A percentile compares a stretch with the other conserved stretches of the same genome.
These are phyloP conservation scores for Muntiacus muntjak DNA, from an alignment of 2,113 vertebrate species.

Conservation along the genomic window DNA sequence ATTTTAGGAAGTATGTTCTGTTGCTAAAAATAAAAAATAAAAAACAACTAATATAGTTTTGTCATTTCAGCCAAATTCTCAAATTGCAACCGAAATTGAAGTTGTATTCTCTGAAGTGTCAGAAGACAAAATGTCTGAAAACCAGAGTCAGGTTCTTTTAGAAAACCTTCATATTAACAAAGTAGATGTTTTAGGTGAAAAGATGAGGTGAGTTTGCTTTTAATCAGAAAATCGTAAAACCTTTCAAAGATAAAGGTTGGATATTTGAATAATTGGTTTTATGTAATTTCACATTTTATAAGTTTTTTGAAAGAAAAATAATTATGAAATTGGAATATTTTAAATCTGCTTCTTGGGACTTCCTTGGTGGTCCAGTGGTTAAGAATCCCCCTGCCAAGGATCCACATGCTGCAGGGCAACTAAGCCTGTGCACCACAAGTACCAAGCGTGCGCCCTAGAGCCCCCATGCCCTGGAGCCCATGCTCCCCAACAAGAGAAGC, in stretches of 20 bases:
- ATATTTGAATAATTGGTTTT: constrained; percentile 3
- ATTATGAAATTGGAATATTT: background rate
- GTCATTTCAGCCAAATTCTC: constrained; percentile 58
- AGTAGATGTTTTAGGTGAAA: constrained; percentile 25
- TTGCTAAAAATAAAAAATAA: background rate
- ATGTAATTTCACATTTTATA: background rate
- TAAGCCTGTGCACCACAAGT: background rate
- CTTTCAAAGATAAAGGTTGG: background rate
- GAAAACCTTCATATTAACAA: constrained; percentile 24
- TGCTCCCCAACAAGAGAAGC: background rate
- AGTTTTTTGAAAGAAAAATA: constrained; percentile 16
- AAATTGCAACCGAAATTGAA: constrained; percentile 68
- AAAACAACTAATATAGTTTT: constrained; percentile 1
- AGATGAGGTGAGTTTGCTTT: constrained; percentile 73
- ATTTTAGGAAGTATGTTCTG: constrained; percentile 13
- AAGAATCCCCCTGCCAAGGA: background rate
- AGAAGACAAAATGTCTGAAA: constrained; percentile 34
- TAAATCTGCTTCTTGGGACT: background rate
- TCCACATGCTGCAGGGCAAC: background rate
- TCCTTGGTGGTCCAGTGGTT: background rate
- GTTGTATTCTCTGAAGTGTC: constrained; percentile 42
- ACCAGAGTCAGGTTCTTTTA: constrained; percentile 44
- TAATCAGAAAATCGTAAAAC: constrained; percentile 28
- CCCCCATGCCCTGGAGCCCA: background rate
- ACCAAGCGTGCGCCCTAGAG: background rate